Percentiles rank a stretch among this genome's conserved stretches.
Conservation (phyloP, 2,797 vertebrate species). For the Pipistrellus nathusii region DNA sequence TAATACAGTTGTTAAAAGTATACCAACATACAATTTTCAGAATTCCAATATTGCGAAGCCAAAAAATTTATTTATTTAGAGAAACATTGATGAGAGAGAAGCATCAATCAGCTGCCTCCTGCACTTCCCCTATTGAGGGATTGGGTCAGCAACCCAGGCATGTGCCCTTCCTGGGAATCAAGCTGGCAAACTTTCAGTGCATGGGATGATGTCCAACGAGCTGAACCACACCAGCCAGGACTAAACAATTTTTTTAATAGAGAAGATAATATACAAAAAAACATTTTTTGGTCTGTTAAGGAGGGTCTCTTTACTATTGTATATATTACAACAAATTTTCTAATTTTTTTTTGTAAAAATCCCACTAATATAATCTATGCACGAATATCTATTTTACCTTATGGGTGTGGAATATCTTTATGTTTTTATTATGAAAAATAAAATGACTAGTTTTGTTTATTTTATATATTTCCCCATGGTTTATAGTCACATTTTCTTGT, state of each 20-base stretch:
- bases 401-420: background rate
- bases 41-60: background rate
- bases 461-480: background rate
- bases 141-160: background rate
- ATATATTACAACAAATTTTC: background rate
- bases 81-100: background rate
- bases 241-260: background rate
- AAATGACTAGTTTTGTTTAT: background rate
- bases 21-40: background rate
- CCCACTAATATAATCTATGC: background rate
- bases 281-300: background rate
- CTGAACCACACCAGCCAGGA: background rate
- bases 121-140: background rate
- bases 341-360: background rate
- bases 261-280: background rate
- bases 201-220: background rate
- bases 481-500: background rate
- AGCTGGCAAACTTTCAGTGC: background rate
- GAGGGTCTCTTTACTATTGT: background rate
- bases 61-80: background rate
- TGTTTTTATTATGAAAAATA: background rate
- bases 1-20: background rate
- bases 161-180: background rate
- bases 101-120: background rate
- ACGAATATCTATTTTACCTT: background rate